A percentile compares a stretch with the other conserved stretches of the same genome.
These are phyloP conservation scores for Drosophila arawakana DNA, from an alignment of 1,140 invertebrate species.

Conservation along the genomic window DNA sequence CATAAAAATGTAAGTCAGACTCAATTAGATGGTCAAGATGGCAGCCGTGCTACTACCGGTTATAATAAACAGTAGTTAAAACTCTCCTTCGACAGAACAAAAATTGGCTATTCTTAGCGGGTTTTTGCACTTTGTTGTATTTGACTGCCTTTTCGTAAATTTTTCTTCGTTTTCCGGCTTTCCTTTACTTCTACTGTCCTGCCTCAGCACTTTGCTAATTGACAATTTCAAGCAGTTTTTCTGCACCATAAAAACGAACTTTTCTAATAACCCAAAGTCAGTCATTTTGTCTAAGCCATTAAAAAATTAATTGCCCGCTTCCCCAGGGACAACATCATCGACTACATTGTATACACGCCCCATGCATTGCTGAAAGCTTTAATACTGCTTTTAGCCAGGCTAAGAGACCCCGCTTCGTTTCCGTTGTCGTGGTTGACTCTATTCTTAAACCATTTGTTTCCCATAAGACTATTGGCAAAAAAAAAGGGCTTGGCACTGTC, in stretches of 20 bases:
- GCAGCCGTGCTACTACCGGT: slow-evolving; percentile 5
- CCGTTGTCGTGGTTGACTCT: slow-evolving; percentile 18
- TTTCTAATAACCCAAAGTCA: slow-evolving; percentile 73
- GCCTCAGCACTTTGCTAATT: slow-evolving; percentile 74
- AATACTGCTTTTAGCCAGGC: slow-evolving; percentile 70
- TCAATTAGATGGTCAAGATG: slow-evolving; percentile 62
- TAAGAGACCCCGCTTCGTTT: slow-evolving; percentile 39
- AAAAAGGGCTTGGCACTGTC: slow-evolving; percentile 68
- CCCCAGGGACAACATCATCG: slow-evolving; percentile 47
- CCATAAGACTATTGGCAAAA: slow-evolving; percentile 51
- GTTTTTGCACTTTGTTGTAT: slow-evolving; percentile 2
- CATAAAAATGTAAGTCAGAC: slow-evolving; percentile 74
- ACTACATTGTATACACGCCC: slow-evolving; percentile 54
- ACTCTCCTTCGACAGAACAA: slow-evolving; percentile 28
- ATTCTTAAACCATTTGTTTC: slow-evolving; percentile 54
- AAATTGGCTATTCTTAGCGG: slow-evolving; percentile 61
- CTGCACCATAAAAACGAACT: slow-evolving; percentile 50
- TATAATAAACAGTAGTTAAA: slow-evolving; percentile 17
- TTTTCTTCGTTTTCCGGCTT: not conserved
- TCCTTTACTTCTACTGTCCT: not conserved
- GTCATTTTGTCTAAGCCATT: slow-evolving; percentile 79
- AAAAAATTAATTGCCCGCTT: slow-evolving; percentile 80
- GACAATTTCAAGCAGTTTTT: slow-evolving; percentile 69
- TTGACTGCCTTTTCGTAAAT: too few relatives aligned
- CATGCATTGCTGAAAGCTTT: slow-evolving; percentile 73